Percentiles rank a stretch among this genome's conserved stretches.
Evolutionary conservation across 2,888 invertebrate genomes (phyloP).

Genomic region (Heteromyza rotundicornis): DNA sequence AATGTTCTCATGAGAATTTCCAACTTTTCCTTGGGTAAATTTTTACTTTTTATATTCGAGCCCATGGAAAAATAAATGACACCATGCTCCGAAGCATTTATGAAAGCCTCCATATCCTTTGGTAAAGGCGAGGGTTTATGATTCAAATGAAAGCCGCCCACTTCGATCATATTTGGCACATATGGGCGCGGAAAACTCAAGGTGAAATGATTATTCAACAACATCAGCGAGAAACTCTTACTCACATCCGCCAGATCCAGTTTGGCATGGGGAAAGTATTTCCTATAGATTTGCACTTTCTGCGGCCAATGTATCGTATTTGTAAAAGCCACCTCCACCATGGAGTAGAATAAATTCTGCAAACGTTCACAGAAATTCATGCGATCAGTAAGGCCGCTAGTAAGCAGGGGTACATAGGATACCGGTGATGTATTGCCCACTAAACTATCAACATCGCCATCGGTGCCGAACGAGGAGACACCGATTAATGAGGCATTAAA

Average conservation of each 20-base stretch:
- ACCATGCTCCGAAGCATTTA: slow-evolving; percentile 60
- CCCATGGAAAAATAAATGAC: slow-evolving; percentile 64
- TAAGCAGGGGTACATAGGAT: slow-evolving; percentile 48
- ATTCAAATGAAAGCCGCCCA: slow-evolving; percentile 58
- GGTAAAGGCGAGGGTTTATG: slow-evolving; percentile 48
- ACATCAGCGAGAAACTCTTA: slow-evolving; percentile 49
- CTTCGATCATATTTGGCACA: slow-evolving; percentile 58
- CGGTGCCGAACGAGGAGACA: slow-evolving; percentile 46
- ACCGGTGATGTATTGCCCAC: slow-evolving; percentile 52
- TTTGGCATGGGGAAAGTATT: slow-evolving; percentile 39
- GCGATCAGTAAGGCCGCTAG: slow-evolving; percentile 46
- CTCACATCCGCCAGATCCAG: slow-evolving; percentile 37
- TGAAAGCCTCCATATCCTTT: slow-evolving; percentile 52
- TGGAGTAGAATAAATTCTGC: slow-evolving; percentile 43
- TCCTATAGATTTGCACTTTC: slow-evolving; percentile 35
- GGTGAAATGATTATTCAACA: slow-evolving; percentile 57
- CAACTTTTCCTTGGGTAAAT: slow-evolving; percentile 41
- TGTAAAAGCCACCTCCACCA: slow-evolving; percentile 33
- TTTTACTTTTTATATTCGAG: slow-evolving; percentile 51
- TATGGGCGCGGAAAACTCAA: slow-evolving; percentile 53
- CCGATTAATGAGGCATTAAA: slow-evolving; percentile 55
- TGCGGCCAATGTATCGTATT: slow-evolving; percentile 41
- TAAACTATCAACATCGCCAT: slow-evolving; percentile 46
- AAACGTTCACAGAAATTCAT: slow-evolving; percentile 59
- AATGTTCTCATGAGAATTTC: slow-evolving; percentile 40